Conservation (phyloP, 2,113 vertebrate genomes). For the Solea solea region DNA sequence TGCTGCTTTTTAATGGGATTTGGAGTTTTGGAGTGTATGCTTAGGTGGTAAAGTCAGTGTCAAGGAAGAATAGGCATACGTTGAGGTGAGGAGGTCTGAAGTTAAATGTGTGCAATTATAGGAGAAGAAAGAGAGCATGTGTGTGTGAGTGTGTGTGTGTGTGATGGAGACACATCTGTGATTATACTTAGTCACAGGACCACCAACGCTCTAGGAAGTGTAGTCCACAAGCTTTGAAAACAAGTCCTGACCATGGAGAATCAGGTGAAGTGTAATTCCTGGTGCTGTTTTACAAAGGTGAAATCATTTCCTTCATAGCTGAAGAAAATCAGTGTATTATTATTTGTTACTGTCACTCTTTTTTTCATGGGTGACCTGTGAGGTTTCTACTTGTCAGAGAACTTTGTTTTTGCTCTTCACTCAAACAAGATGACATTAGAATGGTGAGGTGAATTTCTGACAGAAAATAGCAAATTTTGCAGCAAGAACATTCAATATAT, state of each 20-base stretch:
- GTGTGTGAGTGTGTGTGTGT: neutral
- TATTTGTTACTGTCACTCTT: constrained; percentile 29
- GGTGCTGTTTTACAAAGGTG: constrained; percentile 43
- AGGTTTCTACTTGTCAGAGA: constrained; percentile 10
- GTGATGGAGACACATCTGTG: constrained; percentile 65
- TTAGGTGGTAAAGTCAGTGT: constrained; percentile 35
- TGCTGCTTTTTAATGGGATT: too few relatives aligned
- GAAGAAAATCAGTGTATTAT: constrained; percentile 18
- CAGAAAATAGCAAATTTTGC: too few relatives aligned
- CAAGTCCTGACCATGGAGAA: constrained; percentile 47
- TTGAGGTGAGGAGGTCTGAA: constrained; percentile 26
- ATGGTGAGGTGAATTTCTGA: neutral
- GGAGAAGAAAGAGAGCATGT: neutral
- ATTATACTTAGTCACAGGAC: constrained; percentile 65
- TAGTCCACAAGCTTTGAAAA: constrained; percentile 53
- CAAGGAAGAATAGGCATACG: constrained; percentile 30
- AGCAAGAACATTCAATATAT: too few relatives aligned
- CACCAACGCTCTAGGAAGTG: constrained; percentile 70
- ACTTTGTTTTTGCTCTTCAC: too few relatives aligned
- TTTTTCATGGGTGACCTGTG: constrained; percentile 7
- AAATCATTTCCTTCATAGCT: constrained; percentile 39
- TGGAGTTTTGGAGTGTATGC: neutral
- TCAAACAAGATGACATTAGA: too few relatives aligned
- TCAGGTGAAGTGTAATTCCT: constrained; percentile 45
- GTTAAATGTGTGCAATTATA: constrained; percentile 9